Percentiles rank a stretch among this genome's conserved stretches.
These are phyloP conservation scores for Enhydra lutris DNA, from an alignment of 2,113 vertebrate genomes.

Conservation along the genomic window DNA sequence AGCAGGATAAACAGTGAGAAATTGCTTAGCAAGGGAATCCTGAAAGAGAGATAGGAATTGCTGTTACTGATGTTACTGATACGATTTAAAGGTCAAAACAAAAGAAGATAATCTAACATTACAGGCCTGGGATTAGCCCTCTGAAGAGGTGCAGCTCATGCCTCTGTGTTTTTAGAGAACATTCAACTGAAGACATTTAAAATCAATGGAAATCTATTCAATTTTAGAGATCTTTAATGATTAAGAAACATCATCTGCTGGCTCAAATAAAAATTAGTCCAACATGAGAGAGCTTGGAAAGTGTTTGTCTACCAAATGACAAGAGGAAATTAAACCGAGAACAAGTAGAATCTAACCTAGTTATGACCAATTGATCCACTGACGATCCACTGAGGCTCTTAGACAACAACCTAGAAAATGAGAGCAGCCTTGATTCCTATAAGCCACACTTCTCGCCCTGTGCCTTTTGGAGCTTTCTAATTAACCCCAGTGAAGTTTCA, in stretches of 20 bases:
- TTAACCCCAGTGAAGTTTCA: slow-evolving; percentile 23
- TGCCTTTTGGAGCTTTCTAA: slow-evolving; percentile 28
- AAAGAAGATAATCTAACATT: background rate
- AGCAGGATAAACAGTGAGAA: background rate
- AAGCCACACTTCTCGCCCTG: background rate
- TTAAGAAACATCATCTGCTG: background rate
- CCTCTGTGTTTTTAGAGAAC: background rate
- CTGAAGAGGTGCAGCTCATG: background rate
- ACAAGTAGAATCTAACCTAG: background rate
- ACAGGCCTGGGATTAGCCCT: background rate
- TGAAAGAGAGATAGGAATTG: background rate
- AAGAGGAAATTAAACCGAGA: slow-evolving; percentile 40
- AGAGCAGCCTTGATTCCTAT: background rate
- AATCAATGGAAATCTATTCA: background rate
- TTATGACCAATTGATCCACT: background rate
- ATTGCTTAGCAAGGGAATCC: background rate
- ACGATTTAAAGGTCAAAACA: background rate
- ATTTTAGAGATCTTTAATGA: background rate
- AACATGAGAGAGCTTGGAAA: background rate
- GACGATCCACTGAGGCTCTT: background rate
- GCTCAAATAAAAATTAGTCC: background rate
- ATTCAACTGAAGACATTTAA: background rate
- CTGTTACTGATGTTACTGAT: background rate
- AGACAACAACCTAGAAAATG: background rate
- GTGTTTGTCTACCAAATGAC: background rate